A percentile compares a stretch with the other conserved stretches of the same genome.
Conservation (phyloP, 2,888 invertebrate species). For the Steinernema hermaphroditum region DNA sequence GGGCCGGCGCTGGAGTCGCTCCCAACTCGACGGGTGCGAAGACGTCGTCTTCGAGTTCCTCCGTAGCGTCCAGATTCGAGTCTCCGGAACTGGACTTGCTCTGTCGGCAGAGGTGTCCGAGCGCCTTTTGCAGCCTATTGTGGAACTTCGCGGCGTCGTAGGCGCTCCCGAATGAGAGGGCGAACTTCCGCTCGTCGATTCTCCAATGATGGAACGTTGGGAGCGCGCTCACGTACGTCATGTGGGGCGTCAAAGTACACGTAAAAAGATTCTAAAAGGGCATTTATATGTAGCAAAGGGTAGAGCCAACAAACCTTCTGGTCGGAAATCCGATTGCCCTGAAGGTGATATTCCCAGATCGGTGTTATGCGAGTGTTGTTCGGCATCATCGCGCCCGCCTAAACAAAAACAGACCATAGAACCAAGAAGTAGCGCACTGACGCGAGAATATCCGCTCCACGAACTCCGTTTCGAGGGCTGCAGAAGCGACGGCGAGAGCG, state of each 20-base stretch:
- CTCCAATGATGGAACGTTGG: slow-evolving; percentile 98
- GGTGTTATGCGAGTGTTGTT: slow-evolving; percentile 33
- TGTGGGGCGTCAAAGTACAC: slow-evolving; percentile 35
- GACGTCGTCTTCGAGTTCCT: slow-evolving; percentile 88
- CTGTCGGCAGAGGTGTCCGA: slow-evolving; percentile 39
- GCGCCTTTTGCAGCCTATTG: slow-evolving; percentile 39
- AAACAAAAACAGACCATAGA: neutral
- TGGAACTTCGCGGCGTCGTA: slow-evolving; percentile 39
- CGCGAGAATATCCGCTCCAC: slow-evolving; percentile 28
- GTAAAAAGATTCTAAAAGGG: slow-evolving; percentile 32
- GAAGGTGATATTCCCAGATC: slow-evolving; percentile 79
- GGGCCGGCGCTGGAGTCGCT: slow-evolving; percentile 16
- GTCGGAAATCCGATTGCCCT: slow-evolving; percentile 88
- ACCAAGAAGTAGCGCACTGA: neutral
- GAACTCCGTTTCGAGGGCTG: slow-evolving; percentile 33
- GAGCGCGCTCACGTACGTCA: slow-evolving; percentile 74
- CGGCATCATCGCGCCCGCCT: slow-evolving; percentile 27
- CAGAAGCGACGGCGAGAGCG: slow-evolving; percentile 16
- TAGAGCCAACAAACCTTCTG: too few species aligned
- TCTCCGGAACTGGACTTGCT: slow-evolving; percentile 72
- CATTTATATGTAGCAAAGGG: too few species aligned
- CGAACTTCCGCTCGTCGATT: slow-evolving; percentile 90
- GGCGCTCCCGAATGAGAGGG: slow-evolving; percentile 77
- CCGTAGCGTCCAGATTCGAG: slow-evolving; percentile 73
- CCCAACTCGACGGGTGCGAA: slow-evolving; percentile 77